Conservation (phyloP, 2,113 vertebrate species). For the Epinephelus lanceolatus region DNA sequence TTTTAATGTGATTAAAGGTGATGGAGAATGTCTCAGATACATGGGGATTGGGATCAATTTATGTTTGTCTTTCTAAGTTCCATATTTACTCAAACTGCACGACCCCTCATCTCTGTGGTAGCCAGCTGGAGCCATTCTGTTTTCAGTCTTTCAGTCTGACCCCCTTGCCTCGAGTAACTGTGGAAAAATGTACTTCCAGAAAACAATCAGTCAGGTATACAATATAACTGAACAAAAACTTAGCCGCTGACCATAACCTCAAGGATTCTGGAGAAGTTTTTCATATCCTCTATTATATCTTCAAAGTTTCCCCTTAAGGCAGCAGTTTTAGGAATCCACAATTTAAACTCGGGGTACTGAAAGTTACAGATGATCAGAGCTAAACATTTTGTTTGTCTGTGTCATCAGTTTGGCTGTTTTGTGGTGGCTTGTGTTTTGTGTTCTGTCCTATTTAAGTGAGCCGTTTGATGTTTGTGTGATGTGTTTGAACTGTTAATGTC, state of each 20-base stretch:
- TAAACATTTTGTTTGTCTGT: background rate
- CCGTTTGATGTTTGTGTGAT: background rate
- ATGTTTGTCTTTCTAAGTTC: background rate
- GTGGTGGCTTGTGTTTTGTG: background rate
- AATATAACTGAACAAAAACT: background rate
- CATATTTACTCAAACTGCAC: background rate
- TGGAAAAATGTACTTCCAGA: background rate
- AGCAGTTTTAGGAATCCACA: slow-evolving; percentile 40
- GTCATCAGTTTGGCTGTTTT: background rate
- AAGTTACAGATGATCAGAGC: background rate
- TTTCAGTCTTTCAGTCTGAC: background rate
- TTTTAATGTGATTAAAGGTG: background rate
- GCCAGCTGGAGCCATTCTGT: background rate
- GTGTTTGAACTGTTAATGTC: background rate
- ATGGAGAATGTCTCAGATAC: background rate
- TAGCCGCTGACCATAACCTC: background rate
- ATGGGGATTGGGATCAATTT: background rate
- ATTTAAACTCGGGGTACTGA: background rate
- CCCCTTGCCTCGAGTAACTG: background rate
- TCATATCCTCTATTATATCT: slow-evolving; percentile 49
- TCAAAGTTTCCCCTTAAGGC: slow-evolving; percentile 27
- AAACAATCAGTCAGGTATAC: background rate
- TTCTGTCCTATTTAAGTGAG: background rate
- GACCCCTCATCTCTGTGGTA: too few species aligned
- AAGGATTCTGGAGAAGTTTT: slow-evolving; percentile 13